Percentiles rank a stretch among this genome's conserved stretches.
These are phyloP conservation scores for Ameiurus melas DNA, from an alignment of 2,113 vertebrate species.

Conservation along the genomic window DNA sequence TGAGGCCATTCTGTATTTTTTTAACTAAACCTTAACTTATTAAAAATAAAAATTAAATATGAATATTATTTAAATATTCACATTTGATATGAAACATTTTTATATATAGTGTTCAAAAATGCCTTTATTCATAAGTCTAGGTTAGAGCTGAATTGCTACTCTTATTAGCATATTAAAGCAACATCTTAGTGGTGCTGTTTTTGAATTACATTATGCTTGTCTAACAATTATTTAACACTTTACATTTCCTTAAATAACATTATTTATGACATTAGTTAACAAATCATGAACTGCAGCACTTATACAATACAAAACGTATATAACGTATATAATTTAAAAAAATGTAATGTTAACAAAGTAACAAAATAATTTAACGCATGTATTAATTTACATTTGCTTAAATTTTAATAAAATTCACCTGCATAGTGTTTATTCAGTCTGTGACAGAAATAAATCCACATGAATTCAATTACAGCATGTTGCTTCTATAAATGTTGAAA, in stretches of 20 bases:
- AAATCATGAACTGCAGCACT: background rate
- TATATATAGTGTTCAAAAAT: background rate
- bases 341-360: background rate
- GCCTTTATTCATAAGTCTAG: background rate
- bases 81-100: background rate
- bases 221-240: background rate
- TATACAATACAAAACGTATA: background rate
- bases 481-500: background rate
- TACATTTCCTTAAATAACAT: background rate
- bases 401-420: background rate
- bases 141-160: background rate
- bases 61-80: background rate
- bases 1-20: background rate
- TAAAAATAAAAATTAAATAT: background rate
- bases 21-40: background rate
- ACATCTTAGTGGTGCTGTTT: background rate
- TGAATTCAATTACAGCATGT: background rate
- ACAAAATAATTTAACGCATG: background rate
- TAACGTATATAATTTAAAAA: too few relatives aligned
- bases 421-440: background rate
- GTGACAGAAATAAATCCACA: background rate
- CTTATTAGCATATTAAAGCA: background rate
- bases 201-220: background rate
- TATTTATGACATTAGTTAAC: background rate
- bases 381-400: background rate